phyloP scores from a whole-genome alignment of 2,113 vertebrate species.

The Ptilorrhoa leucosticta region DNA sequence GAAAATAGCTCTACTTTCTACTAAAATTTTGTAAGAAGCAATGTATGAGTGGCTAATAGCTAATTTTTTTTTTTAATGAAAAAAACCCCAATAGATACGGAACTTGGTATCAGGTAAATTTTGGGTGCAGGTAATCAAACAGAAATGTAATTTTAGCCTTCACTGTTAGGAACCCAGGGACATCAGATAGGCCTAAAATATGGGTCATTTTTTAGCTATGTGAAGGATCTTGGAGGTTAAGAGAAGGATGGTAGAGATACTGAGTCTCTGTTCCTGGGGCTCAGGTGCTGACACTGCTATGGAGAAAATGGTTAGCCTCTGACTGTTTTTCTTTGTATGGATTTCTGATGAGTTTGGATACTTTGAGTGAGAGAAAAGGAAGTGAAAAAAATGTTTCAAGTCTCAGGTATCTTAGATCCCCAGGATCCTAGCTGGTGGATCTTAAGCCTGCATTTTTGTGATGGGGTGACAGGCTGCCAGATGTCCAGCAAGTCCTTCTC shows the following conservation, averaged over 20 bases:
- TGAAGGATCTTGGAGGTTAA: not conserved
- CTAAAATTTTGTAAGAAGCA: not conserved
- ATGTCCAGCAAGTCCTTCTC: not conserved
- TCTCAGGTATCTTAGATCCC: not conserved
- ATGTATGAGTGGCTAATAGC: not conserved
- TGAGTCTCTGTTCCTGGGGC: not conserved
- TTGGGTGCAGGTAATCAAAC: not conserved
- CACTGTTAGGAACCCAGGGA: not conserved
- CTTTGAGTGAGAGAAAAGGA: not conserved
- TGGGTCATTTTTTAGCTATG: not conserved
- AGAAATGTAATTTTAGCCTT: not conserved
- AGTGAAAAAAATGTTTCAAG: not conserved
- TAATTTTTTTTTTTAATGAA: not conserved
- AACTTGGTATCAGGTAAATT: not conserved
- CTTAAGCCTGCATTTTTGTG: not conserved
- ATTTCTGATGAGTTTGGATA: not conserved
- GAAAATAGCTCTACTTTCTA: not conserved
- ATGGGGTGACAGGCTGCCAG: too few species aligned
- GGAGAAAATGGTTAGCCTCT: not conserved
- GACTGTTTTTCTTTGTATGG: not conserved
- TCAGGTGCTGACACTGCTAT: accelerated
- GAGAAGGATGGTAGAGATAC: not conserved
- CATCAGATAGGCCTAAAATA: not conserved
- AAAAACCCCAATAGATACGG: not conserved
- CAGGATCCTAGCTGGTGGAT: not conserved